Conservation (phyloP, 2,888 invertebrate genomes). For the Phengaris alcon region DNA sequence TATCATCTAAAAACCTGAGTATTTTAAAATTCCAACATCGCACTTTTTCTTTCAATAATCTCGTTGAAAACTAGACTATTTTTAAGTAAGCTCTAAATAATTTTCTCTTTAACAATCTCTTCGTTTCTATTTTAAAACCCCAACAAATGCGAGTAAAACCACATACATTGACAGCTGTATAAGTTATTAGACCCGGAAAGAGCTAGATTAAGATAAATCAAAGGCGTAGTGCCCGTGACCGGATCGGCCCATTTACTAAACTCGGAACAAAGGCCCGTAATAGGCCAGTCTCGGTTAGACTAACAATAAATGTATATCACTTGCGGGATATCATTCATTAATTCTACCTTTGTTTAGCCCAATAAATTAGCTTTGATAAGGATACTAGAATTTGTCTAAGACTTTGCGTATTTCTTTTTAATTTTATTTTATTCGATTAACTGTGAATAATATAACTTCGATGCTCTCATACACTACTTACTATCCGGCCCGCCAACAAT, state of each 20-base stretch:
- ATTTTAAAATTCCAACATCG: no score
- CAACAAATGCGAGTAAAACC: no score
- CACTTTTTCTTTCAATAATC: no score
- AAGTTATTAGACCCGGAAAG: slow-evolving; percentile 19
- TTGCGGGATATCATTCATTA: slow-evolving; percentile 12
- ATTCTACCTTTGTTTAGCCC: not conserved
- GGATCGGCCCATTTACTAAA: slow-evolving; percentile 23
- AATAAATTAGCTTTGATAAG: not conserved
- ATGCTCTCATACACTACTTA: no score
- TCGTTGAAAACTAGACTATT: no score
- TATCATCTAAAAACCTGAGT: no score
- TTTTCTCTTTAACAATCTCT: no score
- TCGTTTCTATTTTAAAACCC: no score
- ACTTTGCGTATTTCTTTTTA: not conserved
- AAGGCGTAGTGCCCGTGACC: slow-evolving; percentile 21
- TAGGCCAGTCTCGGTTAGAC: slow-evolving; percentile 19
- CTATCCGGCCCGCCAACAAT: no score
- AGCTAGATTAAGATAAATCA: slow-evolving; percentile 27
- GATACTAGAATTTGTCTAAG: not conserved
- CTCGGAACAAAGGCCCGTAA: slow-evolving; percentile 24
- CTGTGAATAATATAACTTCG: no score
- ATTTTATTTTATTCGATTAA: not conserved
- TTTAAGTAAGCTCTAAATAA: no score
- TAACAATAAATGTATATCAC: slow-evolving; percentile 26
- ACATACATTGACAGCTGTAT: not conserved